Base-by-base conservation (phyloP, 2,113 vertebrate genomes). In the Perca flavescens region DNA sequence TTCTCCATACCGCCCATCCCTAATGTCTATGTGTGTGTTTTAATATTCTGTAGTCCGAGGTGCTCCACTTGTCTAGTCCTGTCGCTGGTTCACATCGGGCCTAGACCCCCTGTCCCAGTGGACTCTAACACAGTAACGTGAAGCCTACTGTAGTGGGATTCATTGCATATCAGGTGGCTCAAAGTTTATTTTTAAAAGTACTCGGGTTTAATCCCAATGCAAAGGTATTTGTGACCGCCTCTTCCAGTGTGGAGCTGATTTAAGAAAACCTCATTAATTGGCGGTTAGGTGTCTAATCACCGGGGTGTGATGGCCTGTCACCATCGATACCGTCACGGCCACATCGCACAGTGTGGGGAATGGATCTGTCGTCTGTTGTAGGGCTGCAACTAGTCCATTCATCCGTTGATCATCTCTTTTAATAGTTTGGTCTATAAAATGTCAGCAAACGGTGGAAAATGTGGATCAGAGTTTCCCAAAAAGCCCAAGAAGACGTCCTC, bases 331-430 rank as follows among this genome's bases (percentile, higher is more conserved):
- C 0, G 3, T 53, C 50, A n/a, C 31, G 15, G 50, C 16, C n/a
- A n/a, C 61, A 31, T 36, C 36, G 34, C 31, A 52, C 7, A 14
- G 12, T 2, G 10, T 12, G 6, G 62, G 67, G 66, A 79, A 82
- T 77, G 40, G 61, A 47, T 82, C 4, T 31, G 68, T 68, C 56
- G 5, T 72, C 65, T 73, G 50, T 3, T 69, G 73, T 65, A 10
- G 36, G 36, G 40, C 40, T 40, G 40, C 40, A 40, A 40, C 40
- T 40, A 40, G 40, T 40, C 40, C 1, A 40, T 40, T 40, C 10
- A 40, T 34, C 34, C 6, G 34, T 34, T 6, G 34, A 40, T 43
- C 2, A 43, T 43, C 34, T 34, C 34, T 34, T 34, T 34, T 34
- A 34, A 34, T 34, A 34, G 34, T 6, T 34, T 34, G 34, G 34